Evolutionary conservation across 1,140 invertebrate genomes (phyloP).

Genomic region (Dendroctonus valens): DNA sequence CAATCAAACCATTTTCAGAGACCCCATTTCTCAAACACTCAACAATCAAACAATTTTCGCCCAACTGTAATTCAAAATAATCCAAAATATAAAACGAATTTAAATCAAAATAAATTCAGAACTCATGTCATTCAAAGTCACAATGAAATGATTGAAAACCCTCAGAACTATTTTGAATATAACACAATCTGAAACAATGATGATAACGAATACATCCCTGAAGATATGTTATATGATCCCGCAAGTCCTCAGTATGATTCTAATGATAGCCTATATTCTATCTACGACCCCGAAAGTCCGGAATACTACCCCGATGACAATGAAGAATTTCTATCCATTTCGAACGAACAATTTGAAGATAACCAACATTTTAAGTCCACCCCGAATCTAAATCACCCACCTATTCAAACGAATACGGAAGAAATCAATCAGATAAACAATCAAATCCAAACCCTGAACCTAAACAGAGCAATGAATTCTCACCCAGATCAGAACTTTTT

Average conservation of each 20-base stretch:
- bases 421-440: background rate
- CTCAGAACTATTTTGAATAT: no score
- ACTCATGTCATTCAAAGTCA: background rate
- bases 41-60: background rate
- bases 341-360: background rate
- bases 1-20: conserved; percentile 6
- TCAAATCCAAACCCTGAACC: background rate
- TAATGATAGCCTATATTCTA: no score
- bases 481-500: background rate
- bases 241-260: no score
- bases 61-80: background rate
- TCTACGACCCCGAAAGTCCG: no score
- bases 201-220: no score
- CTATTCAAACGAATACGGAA: background rate
- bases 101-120: background rate
- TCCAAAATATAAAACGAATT: conserved; percentile 14
- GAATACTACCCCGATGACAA: no score
- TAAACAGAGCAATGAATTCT: background rate
- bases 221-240: no score
- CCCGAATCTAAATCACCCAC: background rate
- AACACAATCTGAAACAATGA: no score
- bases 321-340: no score
- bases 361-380: background rate
- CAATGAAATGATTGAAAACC: no score
- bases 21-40: background rate